Conservation (phyloP, 1,140 invertebrate genomes). For the Tetramorium parvispinum region DNA sequence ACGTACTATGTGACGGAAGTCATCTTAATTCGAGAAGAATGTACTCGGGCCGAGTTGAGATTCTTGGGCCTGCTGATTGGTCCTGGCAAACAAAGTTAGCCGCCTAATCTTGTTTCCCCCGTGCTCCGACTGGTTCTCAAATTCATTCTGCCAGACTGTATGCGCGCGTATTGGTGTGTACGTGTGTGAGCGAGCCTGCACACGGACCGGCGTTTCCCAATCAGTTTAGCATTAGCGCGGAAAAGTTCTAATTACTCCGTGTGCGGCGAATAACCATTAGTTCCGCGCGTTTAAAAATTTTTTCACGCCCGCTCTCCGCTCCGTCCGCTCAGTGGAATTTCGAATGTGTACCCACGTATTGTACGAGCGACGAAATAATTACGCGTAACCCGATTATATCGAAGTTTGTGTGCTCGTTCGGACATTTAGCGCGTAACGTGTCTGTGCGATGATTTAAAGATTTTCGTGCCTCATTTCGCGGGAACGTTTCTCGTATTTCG, state of each 20-base stretch:
- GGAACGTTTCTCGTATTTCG: background rate
- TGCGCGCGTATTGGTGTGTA: background rate
- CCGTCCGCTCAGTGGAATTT: background rate
- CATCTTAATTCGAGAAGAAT: constrained; percentile 70
- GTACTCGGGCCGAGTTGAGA: constrained; percentile 73
- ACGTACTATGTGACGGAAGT: constrained; percentile 61
- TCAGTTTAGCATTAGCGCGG: constrained; percentile 81
- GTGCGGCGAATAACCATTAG: constrained; percentile 80
- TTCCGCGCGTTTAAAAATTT: constrained; percentile 68
- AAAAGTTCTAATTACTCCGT: constrained; percentile 82
- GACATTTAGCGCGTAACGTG: constrained; percentile 32
- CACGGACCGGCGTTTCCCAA: constrained; percentile 75
- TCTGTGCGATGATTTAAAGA: constrained; percentile 3
- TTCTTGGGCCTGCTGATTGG: constrained; percentile 81
- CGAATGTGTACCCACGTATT: constrained; percentile 6
- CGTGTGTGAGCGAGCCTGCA: constrained; percentile 52
- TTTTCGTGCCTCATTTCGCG: background rate
- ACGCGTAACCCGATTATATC: constrained; percentile 40
- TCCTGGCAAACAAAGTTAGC: constrained; percentile 81
- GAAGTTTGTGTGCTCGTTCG: constrained; percentile 41
- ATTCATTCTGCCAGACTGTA: constrained; percentile 72
- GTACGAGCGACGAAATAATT: constrained; percentile 55
- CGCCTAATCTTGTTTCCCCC: constrained; percentile 81
- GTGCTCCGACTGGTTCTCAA: constrained; percentile 76
- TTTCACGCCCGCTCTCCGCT: constrained; percentile 37